Evolutionary conservation across 2,113 vertebrate genomes (phyloP).

Genomic region (Probosciger aterrimus): DNA sequence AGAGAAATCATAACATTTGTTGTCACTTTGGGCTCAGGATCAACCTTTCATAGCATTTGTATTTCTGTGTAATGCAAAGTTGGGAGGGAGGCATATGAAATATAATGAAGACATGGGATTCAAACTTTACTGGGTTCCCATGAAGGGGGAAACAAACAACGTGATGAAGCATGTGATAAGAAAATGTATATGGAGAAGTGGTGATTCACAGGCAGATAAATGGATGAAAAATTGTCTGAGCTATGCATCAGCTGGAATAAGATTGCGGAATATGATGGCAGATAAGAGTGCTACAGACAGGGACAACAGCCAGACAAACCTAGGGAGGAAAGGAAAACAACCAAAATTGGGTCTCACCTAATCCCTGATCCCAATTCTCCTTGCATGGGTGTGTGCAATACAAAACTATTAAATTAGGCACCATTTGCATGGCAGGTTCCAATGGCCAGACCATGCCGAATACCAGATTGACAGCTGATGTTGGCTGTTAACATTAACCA

Average conservation of each 20-base stretch:
- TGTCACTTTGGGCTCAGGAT: background rate
- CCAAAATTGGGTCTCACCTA: background rate
- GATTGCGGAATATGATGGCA: background rate
- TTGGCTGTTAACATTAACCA: background rate
- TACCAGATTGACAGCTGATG: background rate
- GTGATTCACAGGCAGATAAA: background rate
- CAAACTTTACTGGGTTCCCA: conserved; percentile 27
- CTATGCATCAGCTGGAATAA: background rate
- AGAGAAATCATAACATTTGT: fast-evolving
- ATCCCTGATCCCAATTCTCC: background rate
- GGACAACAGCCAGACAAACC: background rate
- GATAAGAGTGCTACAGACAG: background rate
- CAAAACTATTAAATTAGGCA: background rate
- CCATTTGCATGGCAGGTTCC: background rate
- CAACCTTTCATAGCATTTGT: background rate
- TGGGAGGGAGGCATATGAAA: background rate
- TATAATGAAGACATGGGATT: background rate
- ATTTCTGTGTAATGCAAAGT: background rate
- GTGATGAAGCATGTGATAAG: background rate
- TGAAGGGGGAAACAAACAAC: background rate
- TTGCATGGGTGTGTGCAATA: background rate
- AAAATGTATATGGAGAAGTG: background rate
- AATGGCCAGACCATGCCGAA: background rate
- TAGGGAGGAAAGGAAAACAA: background rate
- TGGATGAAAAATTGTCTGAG: background rate